These are phyloP conservation scores for Sinotaia quadrata DNA, from an alignment of 2,888 invertebrate genomes.

Conservation along the genomic window DNA sequence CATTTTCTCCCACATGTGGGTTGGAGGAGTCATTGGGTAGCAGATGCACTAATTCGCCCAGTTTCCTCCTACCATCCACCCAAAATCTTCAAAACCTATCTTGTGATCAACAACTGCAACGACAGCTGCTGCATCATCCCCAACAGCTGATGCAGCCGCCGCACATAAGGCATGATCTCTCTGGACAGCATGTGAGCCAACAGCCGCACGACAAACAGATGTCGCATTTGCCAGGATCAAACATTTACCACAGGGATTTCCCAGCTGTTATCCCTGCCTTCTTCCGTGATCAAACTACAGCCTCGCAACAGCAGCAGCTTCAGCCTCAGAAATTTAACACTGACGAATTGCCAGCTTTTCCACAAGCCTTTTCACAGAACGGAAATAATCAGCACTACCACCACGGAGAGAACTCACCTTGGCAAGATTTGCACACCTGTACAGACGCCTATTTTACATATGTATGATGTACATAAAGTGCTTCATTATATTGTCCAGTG, in stretches of 20 bases:
- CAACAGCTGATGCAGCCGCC: constrained; percentile 5
- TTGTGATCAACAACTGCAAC: constrained; percentile 14
- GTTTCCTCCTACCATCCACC: not conserved
- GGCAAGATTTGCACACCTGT: not conserved
- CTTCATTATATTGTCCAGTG: too few relatives aligned
- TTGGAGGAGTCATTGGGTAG: not conserved
- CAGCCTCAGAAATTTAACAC: constrained; percentile 12
- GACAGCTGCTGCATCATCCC: constrained; percentile 6
- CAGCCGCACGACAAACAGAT: too few relatives aligned
- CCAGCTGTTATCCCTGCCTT: not conserved
- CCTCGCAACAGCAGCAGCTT: constrained; percentile 7
- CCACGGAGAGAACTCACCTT: not conserved
- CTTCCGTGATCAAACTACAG: not conserved
- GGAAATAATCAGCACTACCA: not conserved
- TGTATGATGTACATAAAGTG: too few relatives aligned
- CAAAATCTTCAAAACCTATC: not conserved
- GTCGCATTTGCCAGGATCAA: too few relatives aligned
- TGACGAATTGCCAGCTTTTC: constrained; percentile 6
- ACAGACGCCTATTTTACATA: not conserved
- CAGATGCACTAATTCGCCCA: not conserved
- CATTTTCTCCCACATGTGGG: not conserved
- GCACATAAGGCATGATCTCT: not conserved
- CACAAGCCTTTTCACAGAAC: constrained; percentile 3
- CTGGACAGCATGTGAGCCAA: not conserved
- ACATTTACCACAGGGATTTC: not conserved